Evolutionary conservation across 1,140 invertebrate genomes (phyloP), one percentile per base, ranked within the genome.

Genomic region (Saccostrea glomerata): DNA sequence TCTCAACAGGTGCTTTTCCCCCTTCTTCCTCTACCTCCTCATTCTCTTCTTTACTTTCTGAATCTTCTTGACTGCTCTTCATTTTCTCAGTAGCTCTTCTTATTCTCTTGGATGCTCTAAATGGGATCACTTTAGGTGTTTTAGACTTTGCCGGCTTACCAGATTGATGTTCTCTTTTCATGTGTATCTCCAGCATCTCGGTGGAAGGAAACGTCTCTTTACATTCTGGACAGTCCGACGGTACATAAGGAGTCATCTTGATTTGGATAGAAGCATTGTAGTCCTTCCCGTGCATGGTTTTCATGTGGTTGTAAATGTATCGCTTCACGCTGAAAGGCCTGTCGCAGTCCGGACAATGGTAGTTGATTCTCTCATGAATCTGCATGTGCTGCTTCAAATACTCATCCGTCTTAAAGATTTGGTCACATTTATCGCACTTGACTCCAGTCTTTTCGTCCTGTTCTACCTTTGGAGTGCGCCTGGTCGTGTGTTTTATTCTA

Each of bases 251-350:
- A 77, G 70, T 77, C 70, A 77, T 77, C 70, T 77, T 77, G 25
- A 84, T 56, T 54, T 84, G 40, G 12, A 84, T 84, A 4, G 40
- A 54, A 54, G 82, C 82, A 25, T 56, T 84, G 82, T 55, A 84
- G n/a, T 84, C 40, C 23, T 84, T 54, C 15, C 30, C 30, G 54
- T 84, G 82, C 40, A 84, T 55, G 40, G 40, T 84, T 36, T 84
- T 84, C 82, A 84, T 84, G 40, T 84, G 82, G 23, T 54, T 55
- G 54, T 84, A 84, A 54, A 84, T 84, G 82, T 84, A 84, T 54
- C 82, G 82, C 82, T 84, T 84, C 20, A 56, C 82, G n/a, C 40
- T 56, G 23, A 84, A 84, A 23, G 82, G 82, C 54, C 54, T 84
- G 54, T 84, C 82, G 54, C 82, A 84, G 4, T 55, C 82, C 23